A percentile compares a stretch with the other conserved stretches of the same genome.
These are phyloP conservation scores for Crossaster papposus DNA, from an alignment of 53 echinoderm and acorn worm species.

Conservation along the genomic window DNA sequence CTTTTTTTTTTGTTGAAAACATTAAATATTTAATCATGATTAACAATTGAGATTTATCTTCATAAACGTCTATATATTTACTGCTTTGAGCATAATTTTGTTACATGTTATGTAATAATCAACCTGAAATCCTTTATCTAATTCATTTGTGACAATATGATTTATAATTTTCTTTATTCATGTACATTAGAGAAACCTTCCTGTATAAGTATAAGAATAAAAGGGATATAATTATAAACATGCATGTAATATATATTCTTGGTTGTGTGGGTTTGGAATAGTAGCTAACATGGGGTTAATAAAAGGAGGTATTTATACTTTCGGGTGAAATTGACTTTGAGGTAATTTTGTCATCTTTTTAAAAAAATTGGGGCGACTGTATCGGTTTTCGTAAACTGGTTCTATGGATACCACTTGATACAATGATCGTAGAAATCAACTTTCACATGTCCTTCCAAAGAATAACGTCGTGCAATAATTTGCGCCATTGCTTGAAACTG, in stretches of 20 bases:
- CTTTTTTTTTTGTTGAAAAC: neutral
- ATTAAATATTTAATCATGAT: neutral
- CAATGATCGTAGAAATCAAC: too few species aligned
- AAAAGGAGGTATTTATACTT: neutral
- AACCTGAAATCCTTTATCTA: too few species aligned
- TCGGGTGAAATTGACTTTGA: neutral
- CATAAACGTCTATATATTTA: neutral
- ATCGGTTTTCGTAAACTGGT: too few species aligned
- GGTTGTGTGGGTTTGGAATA: neutral
- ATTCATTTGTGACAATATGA: too few species aligned
- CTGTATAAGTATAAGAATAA: neutral
- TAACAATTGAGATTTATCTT: neutral
- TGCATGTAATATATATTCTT: neutral
- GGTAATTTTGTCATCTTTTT: neutral
- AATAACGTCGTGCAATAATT: too few species aligned
- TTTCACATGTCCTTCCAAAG: too few species aligned
- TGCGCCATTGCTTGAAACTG: too few species aligned
- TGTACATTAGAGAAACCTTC: neutral
- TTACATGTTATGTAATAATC: neutral
- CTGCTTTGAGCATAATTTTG: neutral
- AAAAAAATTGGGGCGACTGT: too few species aligned
- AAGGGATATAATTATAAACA: neutral
- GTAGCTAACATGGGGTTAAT: neutral
- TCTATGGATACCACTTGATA: too few species aligned
- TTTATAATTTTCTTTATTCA: neutral